A percentile compares a stretch with the other conserved stretches of the same genome.
These are phyloP conservation scores for Folsomia manolachei DNA, from an alignment of 2,888 invertebrate species.

Conservation along the genomic window DNA sequence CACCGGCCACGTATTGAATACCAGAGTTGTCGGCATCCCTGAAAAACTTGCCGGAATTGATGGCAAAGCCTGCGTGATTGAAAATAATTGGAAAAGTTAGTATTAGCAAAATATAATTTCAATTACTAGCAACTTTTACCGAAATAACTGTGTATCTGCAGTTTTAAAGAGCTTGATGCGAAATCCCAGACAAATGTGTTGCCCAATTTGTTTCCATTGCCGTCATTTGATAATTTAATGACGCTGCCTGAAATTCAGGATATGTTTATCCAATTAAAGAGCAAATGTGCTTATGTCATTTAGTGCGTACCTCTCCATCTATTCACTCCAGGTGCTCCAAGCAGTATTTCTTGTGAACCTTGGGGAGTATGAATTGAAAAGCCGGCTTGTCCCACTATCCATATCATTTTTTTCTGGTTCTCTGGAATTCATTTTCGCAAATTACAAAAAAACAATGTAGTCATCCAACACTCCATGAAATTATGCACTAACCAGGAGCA, in stretches of 20 bases:
- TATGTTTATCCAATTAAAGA: no score
- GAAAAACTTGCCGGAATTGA: slow-evolving; percentile 48
- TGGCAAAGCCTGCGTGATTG: slow-evolving; percentile 41
- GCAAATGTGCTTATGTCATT: no score
- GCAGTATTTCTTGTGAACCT: slow-evolving; percentile 54
- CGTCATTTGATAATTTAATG: background rate
- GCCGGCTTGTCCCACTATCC: slow-evolving; percentile 50
- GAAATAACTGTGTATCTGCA: slow-evolving; percentile 13
- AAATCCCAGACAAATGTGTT: background rate
- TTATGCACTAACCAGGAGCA: background rate
- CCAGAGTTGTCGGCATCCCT: slow-evolving; percentile 53
- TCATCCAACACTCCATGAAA: no score
- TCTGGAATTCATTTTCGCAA: no score
- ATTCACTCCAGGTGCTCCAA: slow-evolving; percentile 63
- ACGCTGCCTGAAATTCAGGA: slow-evolving; percentile 29
- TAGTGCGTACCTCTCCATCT: slow-evolving; percentile 65
- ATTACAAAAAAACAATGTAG: no score
- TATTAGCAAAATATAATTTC: no score
- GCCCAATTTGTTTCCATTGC: background rate
- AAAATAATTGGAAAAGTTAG: background rate
- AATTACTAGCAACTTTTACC: no score
- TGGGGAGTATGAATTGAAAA: slow-evolving; percentile 49
- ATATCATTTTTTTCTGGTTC: background rate
- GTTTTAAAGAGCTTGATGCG: background rate
- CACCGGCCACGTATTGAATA: slow-evolving; percentile 53